A percentile compares a stretch with the other conserved stretches of the same genome.
These are phyloP conservation scores for Eueides isabella DNA, from an alignment of 1,140 invertebrate genomes.

Conservation along the genomic window DNA sequence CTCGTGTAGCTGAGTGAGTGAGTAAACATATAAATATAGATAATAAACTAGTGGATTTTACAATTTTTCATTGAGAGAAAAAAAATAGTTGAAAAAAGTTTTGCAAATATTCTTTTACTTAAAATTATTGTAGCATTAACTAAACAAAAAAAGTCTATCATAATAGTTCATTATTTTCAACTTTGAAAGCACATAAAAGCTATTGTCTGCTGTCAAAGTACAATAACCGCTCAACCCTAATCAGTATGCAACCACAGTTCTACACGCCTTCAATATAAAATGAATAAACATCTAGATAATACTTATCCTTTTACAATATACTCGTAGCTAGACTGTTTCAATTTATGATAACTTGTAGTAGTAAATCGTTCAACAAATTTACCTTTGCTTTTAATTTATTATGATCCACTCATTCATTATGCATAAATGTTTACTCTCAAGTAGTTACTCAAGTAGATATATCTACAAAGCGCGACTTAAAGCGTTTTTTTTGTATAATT, in stretches of 20 bases:
- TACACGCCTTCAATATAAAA: constrained; percentile 6
- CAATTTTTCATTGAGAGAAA: too few species aligned
- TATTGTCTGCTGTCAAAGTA: not conserved
- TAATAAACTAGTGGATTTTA: too few species aligned
- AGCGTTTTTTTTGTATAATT: not conserved
- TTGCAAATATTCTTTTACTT: too few species aligned
- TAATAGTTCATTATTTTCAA: not conserved
- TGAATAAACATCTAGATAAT: constrained; percentile 15
- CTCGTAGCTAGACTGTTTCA: not conserved
- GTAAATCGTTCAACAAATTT: not conserved
- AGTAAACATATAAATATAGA: too few species aligned
- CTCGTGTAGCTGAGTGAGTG: too few species aligned
- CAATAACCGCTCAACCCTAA: constrained; percentile 24
- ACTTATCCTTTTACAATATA: not conserved
- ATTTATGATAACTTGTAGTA: not conserved
- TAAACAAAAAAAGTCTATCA: too few species aligned
- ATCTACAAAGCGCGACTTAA: not conserved
- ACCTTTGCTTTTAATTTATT: not conserved
- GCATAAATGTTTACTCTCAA: not conserved
- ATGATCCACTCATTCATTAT: not conserved
- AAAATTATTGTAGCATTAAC: too few species aligned
- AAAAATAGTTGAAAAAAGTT: too few species aligned
- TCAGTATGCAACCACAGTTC: constrained; percentile 28
- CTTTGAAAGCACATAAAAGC: not conserved
- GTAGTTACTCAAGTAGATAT: not conserved